Conservation (phyloP, 2,113 vertebrate species). For the Chunga burmeisteri region DNA sequence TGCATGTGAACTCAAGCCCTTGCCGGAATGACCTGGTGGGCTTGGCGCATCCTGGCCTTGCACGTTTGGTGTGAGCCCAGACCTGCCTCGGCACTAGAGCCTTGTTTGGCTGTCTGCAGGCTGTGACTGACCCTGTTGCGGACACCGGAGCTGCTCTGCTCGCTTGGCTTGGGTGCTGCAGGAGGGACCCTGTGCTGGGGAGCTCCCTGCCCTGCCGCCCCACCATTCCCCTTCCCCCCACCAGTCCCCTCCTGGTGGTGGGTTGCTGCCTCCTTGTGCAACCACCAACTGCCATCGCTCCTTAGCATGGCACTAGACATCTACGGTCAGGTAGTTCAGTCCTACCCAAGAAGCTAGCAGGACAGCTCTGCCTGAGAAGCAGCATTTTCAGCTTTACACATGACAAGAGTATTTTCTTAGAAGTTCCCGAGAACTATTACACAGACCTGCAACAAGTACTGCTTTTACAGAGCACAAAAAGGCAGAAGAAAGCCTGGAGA, state of each 20-base stretch:
- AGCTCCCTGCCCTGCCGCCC: background rate
- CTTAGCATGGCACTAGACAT: background rate
- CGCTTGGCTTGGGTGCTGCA: background rate
- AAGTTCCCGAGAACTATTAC: background rate
- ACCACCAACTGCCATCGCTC: background rate
- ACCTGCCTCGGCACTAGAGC: fast-evolving
- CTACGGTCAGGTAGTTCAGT: background rate
- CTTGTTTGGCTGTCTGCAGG: background rate
- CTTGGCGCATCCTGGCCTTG: background rate
- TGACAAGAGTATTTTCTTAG: background rate
- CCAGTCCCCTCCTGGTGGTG: background rate
- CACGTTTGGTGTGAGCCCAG: background rate
- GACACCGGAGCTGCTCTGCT: background rate
- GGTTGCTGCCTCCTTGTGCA: background rate
- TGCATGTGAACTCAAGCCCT: no score
- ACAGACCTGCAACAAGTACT: background rate
- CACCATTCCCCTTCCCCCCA: fast-evolving
- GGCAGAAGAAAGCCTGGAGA: background rate
- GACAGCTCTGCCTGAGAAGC: background rate
- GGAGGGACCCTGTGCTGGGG: background rate
- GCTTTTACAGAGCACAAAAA: background rate
- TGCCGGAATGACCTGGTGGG: background rate
- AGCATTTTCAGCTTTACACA: background rate
- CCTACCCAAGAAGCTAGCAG: background rate
- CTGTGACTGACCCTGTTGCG: fast-evolving